Evolutionary conservation across 2,888 invertebrate species (phyloP), one percentile per base, ranked within the genome.

Genomic region (Agonum fuliginosum): DNA sequence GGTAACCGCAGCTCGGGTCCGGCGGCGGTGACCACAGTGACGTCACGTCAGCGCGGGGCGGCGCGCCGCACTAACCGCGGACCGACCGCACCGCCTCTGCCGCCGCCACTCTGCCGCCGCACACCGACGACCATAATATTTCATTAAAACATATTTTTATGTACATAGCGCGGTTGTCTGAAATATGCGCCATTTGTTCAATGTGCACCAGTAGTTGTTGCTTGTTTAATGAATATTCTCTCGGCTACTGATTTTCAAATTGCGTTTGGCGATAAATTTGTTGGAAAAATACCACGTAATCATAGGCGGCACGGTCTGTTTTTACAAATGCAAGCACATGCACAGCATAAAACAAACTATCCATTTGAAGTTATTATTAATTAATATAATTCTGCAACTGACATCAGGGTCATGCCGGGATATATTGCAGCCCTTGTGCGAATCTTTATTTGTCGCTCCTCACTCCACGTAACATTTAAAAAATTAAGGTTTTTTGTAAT

Each of bases 141-240:
- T 74, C 74, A 74, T 74, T 74, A 65, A 62, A 62, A 74, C 74
- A 74, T 74, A 65, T 74, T 74, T 74, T 74, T 74, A 65, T 62
- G 58, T 73, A 43, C 73, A 73, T 62, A 62, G 58, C 58, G 46
- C 41, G 58, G 73, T 73, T 58, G 58, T 54, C 51, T 54, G 24
- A 73, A 73, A 73, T 73, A 73, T 73, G 73, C 73, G 58, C 41
- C 73, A 73, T 73, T 73, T 73, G 58, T 73, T 73, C 73, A 62
- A 12, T 30, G 30, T 62, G 30, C 58, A n/a, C n/a, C n/a, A n/a
- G n/a, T n/a, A 62, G 58, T 62, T 30, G 17, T 62, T 62, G 73
- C 73, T 30, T 58, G 73, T 73, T 73, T 73, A 54, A 73, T 73
- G 73, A 73, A 73, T 73, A 73, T 58, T 58, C 51, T 43, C 69